Evolutionary conservation across 2,113 vertebrate species (phyloP), one percentile per base, ranked within the genome.

Genomic region (Myotis brandtii): DNA sequence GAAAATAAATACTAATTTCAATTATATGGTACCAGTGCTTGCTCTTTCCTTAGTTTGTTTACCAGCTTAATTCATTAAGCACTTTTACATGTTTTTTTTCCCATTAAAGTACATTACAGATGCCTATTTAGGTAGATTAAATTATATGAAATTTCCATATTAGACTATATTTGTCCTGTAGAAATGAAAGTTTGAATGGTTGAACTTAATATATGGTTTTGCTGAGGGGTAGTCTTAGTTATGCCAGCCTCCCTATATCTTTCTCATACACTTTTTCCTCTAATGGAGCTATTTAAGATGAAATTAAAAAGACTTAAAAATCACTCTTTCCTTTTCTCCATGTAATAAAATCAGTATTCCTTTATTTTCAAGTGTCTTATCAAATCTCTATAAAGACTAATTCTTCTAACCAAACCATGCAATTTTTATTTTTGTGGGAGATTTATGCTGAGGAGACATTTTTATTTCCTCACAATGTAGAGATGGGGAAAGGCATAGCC

Each of bases 1-100:
- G 37, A 77, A 90, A 73, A 79, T 3, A 92, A 80, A 21, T 32
- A 92, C 32, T 56, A 48, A 64, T 87, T 92, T 97, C 30, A 91
- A 64, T 91, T 86, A n/a, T 32, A 9, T 50, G 62, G 50, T 46
- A 40, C 4, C 52, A 86, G 11, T 56, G 89, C 16, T 85, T 82
- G 67, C 12, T 75, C 12, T 84, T 70, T 67, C 30, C 50, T 83
- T 84, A 64, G 25, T 54, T 83, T 72, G 3, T 40, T 95, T 93
- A 50, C 30, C 23, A 13, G 13, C 10, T n/a, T 87, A 88, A 93
- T 77, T 50, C 32, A 3, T 32, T 79, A 46, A 50, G 18, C 3
- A 27, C 5, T 64, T 92, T 72, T 40, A 95, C 12, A 87, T 46
- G 32, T 56, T 52, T 62, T 56, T 52, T 62, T 89, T 43, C 25